Conservation (phyloP, 2,113 vertebrate genomes). For the Empidonax alnorum region DNA sequence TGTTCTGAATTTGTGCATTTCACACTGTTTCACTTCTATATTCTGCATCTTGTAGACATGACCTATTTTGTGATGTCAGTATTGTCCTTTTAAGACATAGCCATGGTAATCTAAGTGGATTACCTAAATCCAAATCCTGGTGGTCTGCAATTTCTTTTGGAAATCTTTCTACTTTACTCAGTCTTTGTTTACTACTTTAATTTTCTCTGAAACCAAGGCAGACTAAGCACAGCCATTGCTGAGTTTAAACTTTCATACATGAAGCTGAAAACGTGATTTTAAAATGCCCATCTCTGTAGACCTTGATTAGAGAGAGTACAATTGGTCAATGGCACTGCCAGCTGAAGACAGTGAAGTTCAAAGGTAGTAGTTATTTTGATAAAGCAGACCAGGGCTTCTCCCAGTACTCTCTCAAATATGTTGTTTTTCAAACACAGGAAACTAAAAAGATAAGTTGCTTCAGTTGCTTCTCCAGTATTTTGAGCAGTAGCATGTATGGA, state of each 20-base stretch:
- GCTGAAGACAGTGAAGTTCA: not conserved
- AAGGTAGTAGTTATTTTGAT: not conserved
- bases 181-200: slow-evolving; percentile 69
- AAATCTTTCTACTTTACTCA: slow-evolving; percentile 65
- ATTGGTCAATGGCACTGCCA: not conserved
- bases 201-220: slow-evolving; percentile 23
- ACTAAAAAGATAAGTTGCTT: not conserved
- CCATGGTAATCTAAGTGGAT: slow-evolving; percentile 81
- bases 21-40: slow-evolving; percentile 31
- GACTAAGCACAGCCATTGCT: slow-evolving; percentile 14
- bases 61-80: slow-evolving; percentile 77
- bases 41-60: slow-evolving; percentile 51
- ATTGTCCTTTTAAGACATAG: slow-evolving; percentile 77
- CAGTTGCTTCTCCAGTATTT: not conserved
- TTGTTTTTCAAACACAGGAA: not conserved
- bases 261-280: not conserved
- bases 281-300: not conserved
- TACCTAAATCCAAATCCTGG: slow-evolving; percentile 81
- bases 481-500: not conserved
- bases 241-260: not conserved
- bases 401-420: not conserved
- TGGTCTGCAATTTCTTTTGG: slow-evolving; percentile 77
- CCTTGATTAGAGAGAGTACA: not conserved
- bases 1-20: slow-evolving; percentile 13
- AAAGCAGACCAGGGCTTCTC: not conserved